Base-by-base conservation (phyloP, 2,888 invertebrate genomes). In the Muscina levida region DNA sequence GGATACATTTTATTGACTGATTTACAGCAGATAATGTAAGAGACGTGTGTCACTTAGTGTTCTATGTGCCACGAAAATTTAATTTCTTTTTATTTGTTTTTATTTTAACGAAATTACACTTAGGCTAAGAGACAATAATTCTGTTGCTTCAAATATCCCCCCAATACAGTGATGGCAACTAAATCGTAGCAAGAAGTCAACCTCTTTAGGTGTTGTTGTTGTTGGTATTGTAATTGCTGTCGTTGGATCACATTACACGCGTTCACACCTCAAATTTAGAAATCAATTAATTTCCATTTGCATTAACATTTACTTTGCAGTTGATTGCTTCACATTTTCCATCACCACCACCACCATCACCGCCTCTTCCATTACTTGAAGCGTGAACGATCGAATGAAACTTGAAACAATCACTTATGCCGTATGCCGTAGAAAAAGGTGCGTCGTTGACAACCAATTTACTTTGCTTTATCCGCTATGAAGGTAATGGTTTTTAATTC, bases 221-320 rank as follows among this genome's bases (percentile, higher is more conserved):
- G 31, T 31, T 31, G 15, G 17, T 19, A 31, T 8, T 62, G 5
- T 62, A 62, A 62, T 62, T 62, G 4, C 42, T 13, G 62, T 19
- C 22, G 22, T 42, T 19, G 22, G 8, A 62, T 62, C 42, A 62
- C 39, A 42, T 24, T 53, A 53, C 22, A 11, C 53, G 13, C 17
- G 15, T 59, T 59, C 15, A 39, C 37, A 22, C 42, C 57, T 42
- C 62, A 22, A 62, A 39, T 39, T 59, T 37, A 1, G 37, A 17
- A 59, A 62, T 62, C 62, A 62, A 62, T 62, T 62, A 62, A 22
- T 22, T 19, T 42, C 13, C 62, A 22, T 22, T 62, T 62, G 62
- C 62, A 62, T 62, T 39, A 62, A 17, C 42, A n/a, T 19, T 26
- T 42, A 62, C 15, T 62, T 62, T 22, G 11, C 19, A 22, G 19